A percentile compares a stretch with the other conserved stretches of the same genome.
These are phyloP conservation scores for Mormyrops attenuatus DNA, from an alignment of 2,797 vertebrate species.

Conservation along the genomic window DNA sequence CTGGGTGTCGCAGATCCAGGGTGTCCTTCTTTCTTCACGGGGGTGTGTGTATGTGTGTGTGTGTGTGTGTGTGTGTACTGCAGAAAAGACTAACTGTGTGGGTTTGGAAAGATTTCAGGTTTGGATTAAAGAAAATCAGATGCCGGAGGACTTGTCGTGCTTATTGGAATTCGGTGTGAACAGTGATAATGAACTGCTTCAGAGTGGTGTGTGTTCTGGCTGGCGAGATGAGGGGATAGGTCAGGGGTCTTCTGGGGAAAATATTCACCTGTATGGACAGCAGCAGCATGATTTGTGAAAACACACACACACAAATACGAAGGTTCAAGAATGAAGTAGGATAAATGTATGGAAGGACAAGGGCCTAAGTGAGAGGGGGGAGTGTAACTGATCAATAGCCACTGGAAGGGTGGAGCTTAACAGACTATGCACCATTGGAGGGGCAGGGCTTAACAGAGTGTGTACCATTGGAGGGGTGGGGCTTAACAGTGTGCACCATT, in stretches of 20 bases:
- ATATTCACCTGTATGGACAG: background rate
- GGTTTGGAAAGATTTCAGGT: background rate
- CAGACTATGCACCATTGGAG: background rate
- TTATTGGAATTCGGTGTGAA: background rate
- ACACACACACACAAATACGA: background rate
- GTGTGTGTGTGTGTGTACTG: background rate
- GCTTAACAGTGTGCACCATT: background rate
- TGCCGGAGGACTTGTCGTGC: background rate
- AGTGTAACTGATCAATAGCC: background rate
- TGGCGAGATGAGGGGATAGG: background rate
- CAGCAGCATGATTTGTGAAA: background rate
- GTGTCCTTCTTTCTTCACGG: background rate
- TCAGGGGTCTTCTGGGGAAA: background rate
- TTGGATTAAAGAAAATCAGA: constrained; percentile 13
- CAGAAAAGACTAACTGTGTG: background rate
- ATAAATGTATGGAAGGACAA: background rate
- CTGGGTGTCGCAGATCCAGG: background rate
- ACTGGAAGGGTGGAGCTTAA: background rate
- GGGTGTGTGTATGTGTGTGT: background rate
- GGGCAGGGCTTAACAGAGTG: background rate
- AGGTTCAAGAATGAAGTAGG: background rate
- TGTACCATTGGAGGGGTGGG: background rate
- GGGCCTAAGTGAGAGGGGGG: background rate
- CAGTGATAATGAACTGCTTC: background rate
- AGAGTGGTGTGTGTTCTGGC: background rate